Evolutionary conservation across 2,113 vertebrate genomes (phyloP), one percentile per base, ranked within the genome.

Genomic region (Ailuropoda melanoleuca): DNA sequence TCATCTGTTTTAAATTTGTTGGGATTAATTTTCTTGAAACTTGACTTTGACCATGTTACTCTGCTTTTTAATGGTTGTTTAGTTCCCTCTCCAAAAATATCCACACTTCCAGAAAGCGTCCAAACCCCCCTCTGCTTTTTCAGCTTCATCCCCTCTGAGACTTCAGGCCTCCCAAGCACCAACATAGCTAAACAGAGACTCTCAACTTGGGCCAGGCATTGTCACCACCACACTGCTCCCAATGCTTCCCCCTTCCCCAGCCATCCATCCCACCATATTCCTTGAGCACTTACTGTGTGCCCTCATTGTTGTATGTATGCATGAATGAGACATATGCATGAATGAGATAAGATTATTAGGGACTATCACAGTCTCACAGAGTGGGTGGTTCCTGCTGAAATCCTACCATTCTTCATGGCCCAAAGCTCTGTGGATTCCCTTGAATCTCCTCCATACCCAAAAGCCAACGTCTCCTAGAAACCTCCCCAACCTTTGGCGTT

Each of bases 1-100:
- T 72, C 29, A 48, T 55, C 26, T 74, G 4, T 55, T 43, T 37
- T 85, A 60, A 50, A 70, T 39, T 75, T 85, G 81, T 17, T 62
- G 39, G 13, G 56, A 43, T 81, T 58, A 77, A 56, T 37, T 93
- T 97, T 93, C 85, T 37, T 81, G 81, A 81, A 56, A 75, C 55
- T 85, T 13, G 4, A 18, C 43, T 64, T 34, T 80, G 50, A 92
- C n/a, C 39, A 29, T 0, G 62, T 14, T 60, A 56, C 26, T 84
- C 68, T n/a, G 48, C 39, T 58, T 78, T 72, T 68, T 37, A 55
- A 37, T 56, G 0, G 29, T 55, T 83, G 29, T 68, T 68, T n/a
- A 1, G 15, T 48, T 74, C 34, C 18, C 53, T 78, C 60, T 55
- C 77, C 18, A 82, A 4, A 13, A 46, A 88, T 6, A 50, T 17